These are phyloP conservation scores for Microctenopoma lineatum DNA, from an alignment of 2,797 vertebrate species.

Conservation along the genomic window DNA sequence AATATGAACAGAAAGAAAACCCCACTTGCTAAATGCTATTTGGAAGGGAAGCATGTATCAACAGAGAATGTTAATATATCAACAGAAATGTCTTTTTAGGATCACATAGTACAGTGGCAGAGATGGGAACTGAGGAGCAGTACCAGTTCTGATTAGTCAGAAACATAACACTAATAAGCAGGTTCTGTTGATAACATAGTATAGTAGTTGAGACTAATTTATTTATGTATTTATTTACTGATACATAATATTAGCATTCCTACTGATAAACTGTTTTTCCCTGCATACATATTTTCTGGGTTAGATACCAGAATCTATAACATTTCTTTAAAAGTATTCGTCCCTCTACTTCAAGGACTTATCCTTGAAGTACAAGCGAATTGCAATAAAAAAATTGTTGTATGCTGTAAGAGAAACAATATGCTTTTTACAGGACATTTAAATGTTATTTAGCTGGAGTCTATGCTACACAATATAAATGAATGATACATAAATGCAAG, in stretches of 20 bases:
- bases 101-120: background rate
- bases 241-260: background rate
- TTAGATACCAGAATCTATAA: background rate
- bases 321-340: background rate
- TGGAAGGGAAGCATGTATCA: conserved; percentile 31
- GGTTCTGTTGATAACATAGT: too few species aligned
- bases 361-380: background rate
- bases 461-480: conserved; percentile 68
- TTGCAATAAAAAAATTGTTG: background rate
- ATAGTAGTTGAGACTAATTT: background rate
- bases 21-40: conserved; percentile 34
- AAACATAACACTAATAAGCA: background rate
- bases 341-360: background rate
- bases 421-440: too few species aligned
- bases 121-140: background rate
- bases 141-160: conserved; percentile 6
- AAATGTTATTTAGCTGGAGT: too few species aligned
- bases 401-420: conserved; percentile 1
- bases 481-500: conserved; percentile 79
- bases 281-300: background rate
- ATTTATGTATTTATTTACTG: conserved; percentile 10
- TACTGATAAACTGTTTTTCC: background rate
- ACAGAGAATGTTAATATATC: conserved; percentile 26
- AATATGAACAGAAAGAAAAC: conserved; percentile 14
- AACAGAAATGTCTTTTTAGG: conserved; percentile 30